Conservation (phyloP, 2,888 invertebrate genomes). For the Orgyia antiqua region DNA sequence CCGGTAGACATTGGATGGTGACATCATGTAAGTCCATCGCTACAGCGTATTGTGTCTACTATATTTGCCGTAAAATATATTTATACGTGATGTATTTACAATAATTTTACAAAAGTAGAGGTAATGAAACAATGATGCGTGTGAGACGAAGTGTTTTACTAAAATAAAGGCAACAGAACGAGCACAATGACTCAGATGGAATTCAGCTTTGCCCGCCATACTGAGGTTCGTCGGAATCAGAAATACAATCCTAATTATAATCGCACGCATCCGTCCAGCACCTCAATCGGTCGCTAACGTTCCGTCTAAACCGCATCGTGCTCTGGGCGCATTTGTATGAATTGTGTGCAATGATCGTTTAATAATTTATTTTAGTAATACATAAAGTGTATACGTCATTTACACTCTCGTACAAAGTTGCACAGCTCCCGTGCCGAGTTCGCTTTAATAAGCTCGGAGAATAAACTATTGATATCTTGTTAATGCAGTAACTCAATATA, state of each 20-base stretch:
- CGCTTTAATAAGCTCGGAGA: conserved; percentile 18
- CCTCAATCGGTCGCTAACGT: conserved; percentile 68
- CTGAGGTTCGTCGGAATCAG: conserved; percentile 75
- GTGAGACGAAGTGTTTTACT: conserved; percentile 69
- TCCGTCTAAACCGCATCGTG: conserved; percentile 29
- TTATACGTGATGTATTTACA: conserved; percentile 29
- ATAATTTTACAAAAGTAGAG: conserved; percentile 31
- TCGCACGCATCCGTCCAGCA: conserved; percentile 75
- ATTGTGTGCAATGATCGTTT: conserved; percentile 36
- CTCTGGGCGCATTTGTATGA: conserved; percentile 34
- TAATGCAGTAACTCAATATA: not conserved
- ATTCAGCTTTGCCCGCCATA: conserved; percentile 72
- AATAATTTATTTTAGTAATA: conserved; percentile 37
- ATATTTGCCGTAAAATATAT: conserved; percentile 21
- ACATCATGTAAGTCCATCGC: no score
- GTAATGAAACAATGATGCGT: conserved; percentile 65
- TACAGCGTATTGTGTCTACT: no score
- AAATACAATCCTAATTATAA: conserved; percentile 79
- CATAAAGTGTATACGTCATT: conserved; percentile 28
- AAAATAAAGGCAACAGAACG: conserved; percentile 76
- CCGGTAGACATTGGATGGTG: no score
- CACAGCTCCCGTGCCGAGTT: conserved; percentile 6
- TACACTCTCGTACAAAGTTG: conserved; percentile 7
- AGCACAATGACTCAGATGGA: conserved; percentile 78
- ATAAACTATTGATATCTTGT: conserved; percentile 20